phyloP scores from a whole-genome alignment of 2,888 invertebrate species.

The Drosophila seclusa region DNA sequence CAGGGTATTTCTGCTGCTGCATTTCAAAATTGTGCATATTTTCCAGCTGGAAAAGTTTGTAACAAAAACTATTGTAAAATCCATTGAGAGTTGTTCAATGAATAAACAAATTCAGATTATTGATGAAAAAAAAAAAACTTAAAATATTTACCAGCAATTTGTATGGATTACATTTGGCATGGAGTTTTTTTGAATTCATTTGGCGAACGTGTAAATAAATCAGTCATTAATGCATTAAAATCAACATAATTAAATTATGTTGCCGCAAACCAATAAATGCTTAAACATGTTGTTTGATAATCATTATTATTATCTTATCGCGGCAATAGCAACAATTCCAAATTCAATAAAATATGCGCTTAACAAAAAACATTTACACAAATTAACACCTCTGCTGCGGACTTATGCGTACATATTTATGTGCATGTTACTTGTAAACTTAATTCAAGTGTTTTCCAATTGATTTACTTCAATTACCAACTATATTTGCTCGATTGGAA shows the following conservation, averaged over 20 bases:
- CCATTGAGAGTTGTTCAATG: slow-evolving; percentile 19
- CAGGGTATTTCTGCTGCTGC: not conserved
- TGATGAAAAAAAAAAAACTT: slow-evolving; percentile 23
- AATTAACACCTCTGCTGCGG: slow-evolving; percentile 55
- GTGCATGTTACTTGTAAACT: slow-evolving; percentile 33
- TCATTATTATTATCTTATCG: slow-evolving; percentile 33
- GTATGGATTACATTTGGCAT: slow-evolving; percentile 10
- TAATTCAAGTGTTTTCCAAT: slow-evolving; percentile 56
- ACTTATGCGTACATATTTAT: slow-evolving; percentile 9
- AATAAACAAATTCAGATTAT: slow-evolving; percentile 37
- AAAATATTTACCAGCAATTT: slow-evolving; percentile 24
- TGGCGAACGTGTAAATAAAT: slow-evolving; percentile 52
- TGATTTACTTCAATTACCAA: slow-evolving; percentile 28
- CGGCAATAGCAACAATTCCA: slow-evolving; percentile 3
- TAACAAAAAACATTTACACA: slow-evolving; percentile 50
- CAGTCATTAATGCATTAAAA: slow-evolving; percentile 61
- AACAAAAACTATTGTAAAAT: slow-evolving; percentile 20
- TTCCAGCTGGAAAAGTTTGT: slow-evolving; percentile 15
- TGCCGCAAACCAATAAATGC: slow-evolving; percentile 28
- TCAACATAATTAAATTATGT: slow-evolving; percentile 69
- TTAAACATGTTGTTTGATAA: slow-evolving; percentile 30
- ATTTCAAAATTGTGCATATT: not conserved
- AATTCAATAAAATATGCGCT: slow-evolving; percentile 22
- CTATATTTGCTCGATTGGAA: not conserved
- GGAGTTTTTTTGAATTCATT: slow-evolving; percentile 7